Percentiles rank a stretch among this genome's conserved stretches.
Evolutionary conservation across 1,140 invertebrate species (phyloP).

Genomic region (Nephotettix cincticeps): DNA sequence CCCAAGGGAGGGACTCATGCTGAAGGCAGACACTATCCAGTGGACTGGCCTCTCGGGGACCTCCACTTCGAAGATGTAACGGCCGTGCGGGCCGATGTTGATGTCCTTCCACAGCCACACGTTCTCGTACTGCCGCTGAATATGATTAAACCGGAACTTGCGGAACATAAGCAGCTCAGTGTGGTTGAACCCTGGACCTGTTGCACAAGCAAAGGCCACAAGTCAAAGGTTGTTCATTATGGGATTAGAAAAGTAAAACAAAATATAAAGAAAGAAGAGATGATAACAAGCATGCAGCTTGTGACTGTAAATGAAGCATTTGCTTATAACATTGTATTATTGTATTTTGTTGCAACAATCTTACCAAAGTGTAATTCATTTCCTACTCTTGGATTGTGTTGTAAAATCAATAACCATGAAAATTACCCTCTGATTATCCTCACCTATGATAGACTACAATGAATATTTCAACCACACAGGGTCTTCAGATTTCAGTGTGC

Average conservation of each 20-base stretch:
- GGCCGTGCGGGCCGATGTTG: constrained; percentile 88
- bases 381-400: too few species aligned
- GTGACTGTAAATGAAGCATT: background rate
- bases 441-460: too few species aligned
- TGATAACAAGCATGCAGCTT: background rate
- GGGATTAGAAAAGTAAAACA: background rate
- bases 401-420: too few species aligned
- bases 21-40: constrained; percentile 92
- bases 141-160: constrained; percentile 80
- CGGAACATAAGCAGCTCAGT: constrained; percentile 70
- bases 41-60: constrained; percentile 84
- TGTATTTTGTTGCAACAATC: too few species aligned
- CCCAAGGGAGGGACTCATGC: constrained; percentile 80
- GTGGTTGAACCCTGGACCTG: constrained; percentile 53
- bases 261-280: background rate
- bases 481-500: too few species aligned
- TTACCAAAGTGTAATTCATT: too few species aligned
- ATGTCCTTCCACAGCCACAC: constrained; percentile 94
- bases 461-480: too few species aligned
- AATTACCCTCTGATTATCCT: too few species aligned
- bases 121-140: constrained; percentile 88
- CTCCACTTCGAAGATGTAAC: constrained; percentile 80
- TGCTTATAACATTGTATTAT: too few species aligned
- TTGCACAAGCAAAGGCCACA: too few species aligned
- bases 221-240: background rate